phyloP scores from a whole-genome alignment of 2,797 vertebrate species.

The Lerista edwardsae region DNA sequence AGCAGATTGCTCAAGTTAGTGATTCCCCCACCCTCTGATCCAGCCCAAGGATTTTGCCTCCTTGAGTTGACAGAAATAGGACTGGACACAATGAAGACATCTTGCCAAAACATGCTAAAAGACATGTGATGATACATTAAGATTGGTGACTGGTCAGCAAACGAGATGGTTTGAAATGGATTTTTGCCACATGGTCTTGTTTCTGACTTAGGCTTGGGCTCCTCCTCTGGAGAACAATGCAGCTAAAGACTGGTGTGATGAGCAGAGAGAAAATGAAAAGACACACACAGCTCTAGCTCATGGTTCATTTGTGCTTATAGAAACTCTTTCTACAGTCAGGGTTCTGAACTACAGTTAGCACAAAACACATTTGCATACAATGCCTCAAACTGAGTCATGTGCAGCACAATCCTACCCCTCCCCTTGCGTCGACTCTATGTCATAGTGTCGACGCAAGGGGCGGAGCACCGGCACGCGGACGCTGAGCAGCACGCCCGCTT shows the following conservation, averaged over 20 bases:
- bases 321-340: no score
- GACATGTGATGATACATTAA: neutral
- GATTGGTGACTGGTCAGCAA: neutral
- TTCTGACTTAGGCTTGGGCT: neutral
- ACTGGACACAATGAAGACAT: neutral
- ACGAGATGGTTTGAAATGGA: neutral
- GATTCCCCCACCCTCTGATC: neutral
- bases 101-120: neutral
- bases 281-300: neutral
- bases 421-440: no score
- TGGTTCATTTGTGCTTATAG: no score
- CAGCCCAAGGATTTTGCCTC: neutral
- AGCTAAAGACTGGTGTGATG: neutral
- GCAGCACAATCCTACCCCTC: no score
- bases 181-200: neutral
- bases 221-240: neutral
- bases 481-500: no score
- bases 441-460: no score
- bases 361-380: no score
- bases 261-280: neutral
- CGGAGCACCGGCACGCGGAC: no score
- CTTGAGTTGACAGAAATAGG: neutral
- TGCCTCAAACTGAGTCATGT: no score
- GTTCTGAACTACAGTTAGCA: no score
- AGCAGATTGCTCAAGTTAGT: neutral